Base-by-base conservation (phyloP, 2,113 vertebrate species). In the Lagenorhynchus albirostris region DNA sequence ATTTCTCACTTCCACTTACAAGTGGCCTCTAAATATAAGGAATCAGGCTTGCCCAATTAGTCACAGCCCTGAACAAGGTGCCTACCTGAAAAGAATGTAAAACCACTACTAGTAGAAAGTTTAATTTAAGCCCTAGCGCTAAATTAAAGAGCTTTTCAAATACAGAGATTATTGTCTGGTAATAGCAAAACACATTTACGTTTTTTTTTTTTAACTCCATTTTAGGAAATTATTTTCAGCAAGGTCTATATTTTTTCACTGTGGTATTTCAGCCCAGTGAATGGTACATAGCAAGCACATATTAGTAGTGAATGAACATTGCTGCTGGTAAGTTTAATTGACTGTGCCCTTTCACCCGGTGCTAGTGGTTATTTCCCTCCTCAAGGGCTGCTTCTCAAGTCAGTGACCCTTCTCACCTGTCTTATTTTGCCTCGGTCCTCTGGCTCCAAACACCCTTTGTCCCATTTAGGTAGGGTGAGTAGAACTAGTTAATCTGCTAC, bases 1-100 rank as follows among this genome's bases (percentile, higher is more conserved):
- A 89, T 94, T 96, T 93, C 98, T 98, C 93, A 25, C 85, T 98
- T 98, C 88, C 81, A 91, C 76, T 98, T 98, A 96, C 93, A 89
- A 97, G 97, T 88, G 96, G 88, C 81, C 96, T 98, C 98, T 96
- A 88, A 97, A 91, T 94, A 89, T 67, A 73, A 95, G 94, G 23
- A 97, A 97, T 50, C 58, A 33, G 86, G 41, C 95, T 98, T 96
- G 97, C 91, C 94, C 77, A 76, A 95, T 97, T 98, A 96, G 96
- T 91, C 97, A 92, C 96, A 38, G 68, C 0, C 1, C 95, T 55
- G 89, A 97, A 55, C 81, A 96, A 29, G 58, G 55, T 33, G 2
- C 74, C 73, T 41, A 97, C 96, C 98, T 83, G 95, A 95, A 96
- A 95, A 98, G 91, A 97, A 98, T 88, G 55, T 90, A 96, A 89